These are phyloP conservation scores for Acanthisitta chloris DNA, from an alignment of 2,113 vertebrate genomes.

Conservation along the genomic window DNA sequence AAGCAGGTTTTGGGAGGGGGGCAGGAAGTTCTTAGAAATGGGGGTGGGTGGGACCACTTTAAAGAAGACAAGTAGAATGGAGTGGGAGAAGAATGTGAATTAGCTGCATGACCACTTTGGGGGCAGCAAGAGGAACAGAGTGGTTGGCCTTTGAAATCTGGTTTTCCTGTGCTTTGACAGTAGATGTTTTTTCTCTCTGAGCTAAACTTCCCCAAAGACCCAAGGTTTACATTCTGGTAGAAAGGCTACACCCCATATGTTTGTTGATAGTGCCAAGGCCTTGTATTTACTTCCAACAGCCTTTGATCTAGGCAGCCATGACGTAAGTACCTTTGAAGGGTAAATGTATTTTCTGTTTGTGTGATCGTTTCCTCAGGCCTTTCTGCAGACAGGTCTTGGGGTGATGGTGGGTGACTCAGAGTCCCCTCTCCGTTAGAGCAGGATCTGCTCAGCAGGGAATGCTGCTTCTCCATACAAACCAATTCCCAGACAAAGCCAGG, in stretches of 20 bases:
- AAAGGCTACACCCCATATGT: background rate
- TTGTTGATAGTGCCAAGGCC: background rate
- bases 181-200: background rate
- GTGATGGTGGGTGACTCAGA: background rate
- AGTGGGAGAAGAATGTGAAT: background rate
- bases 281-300: background rate
- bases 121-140: background rate
- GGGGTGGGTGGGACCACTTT: background rate
- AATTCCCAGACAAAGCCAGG: background rate
- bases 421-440: background rate
- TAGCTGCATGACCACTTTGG: background rate
- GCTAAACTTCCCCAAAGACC: background rate
- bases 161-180: background rate
- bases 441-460: constrained; percentile 16
- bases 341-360: background rate
- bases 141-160: background rate
- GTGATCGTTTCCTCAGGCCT: background rate
- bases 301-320: background rate
- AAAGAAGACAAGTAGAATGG: background rate
- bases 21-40: background rate
- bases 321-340: background rate
- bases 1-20: background rate
- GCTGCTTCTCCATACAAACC: background rate
- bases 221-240: background rate
- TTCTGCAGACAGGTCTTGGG: background rate